Base-by-base conservation (phyloP, 1,140 invertebrate species). In the Nebria ingens region DNA sequence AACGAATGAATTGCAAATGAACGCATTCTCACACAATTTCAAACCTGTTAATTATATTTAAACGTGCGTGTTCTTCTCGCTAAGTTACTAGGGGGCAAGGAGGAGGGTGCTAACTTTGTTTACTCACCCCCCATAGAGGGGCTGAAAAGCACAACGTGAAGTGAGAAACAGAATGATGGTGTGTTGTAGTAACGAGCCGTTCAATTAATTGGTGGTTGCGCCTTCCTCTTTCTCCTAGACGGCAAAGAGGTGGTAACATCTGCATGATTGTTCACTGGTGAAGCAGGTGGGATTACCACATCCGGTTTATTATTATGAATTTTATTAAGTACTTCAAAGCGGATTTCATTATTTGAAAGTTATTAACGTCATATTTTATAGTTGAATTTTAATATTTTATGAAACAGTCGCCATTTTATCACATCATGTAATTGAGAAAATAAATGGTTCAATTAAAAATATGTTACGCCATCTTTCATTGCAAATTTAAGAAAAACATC, bases 21-120 rank as follows among this genome's bases (percentile, higher is more conserved):
- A 29, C 25, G 40, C 40, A 45, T 45, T 45, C 40, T 45, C 40
- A 45, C 9, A 45, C 17, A 45, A 45, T 45, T 45, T 45, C 40
- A 45, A n/a, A 45, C 40, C 40, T 45, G 40, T 45, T 45, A 45
- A 45, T 45, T 45, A 45, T 45, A 45, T 45, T 45, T 45, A 45
- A 45, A 45, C 40, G 40, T 45, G 40, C 40, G 40, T 45, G 40
- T 45, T 45, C 40, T 45, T 45, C 40, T 6, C 25, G 25, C 4
- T 29, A 29, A 29, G 4, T 29, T 29, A 4, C 25, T 29, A 29
- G 25, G 13, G 25, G 25, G 25, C 25, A 13, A 29, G 13, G 25
- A 4, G 6, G 15, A 45, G 4, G 40, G 9, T 11, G 15, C 40
- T 6, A 45, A 11, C 40, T 6, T 17, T 45, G 40, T 6, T 4